A percentile compares a stretch with the other conserved stretches of the same genome.
Evolutionary conservation across 1,140 invertebrate genomes (phyloP).

Genomic region (Diploscapter pachys): DNA sequence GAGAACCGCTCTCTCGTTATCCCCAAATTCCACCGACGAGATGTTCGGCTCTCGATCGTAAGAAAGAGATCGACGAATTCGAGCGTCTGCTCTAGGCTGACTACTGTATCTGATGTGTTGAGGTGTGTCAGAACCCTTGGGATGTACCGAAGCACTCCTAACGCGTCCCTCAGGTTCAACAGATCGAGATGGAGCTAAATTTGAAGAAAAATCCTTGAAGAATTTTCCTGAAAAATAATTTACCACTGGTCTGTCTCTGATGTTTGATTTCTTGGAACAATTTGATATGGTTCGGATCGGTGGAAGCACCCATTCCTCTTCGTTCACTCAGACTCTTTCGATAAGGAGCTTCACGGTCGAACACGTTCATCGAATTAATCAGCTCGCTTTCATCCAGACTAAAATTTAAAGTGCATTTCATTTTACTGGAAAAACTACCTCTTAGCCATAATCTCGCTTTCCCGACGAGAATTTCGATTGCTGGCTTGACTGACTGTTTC

Average conservation of each 20-base stretch:
- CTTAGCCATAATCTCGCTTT: too few species aligned
- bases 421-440: neutral
- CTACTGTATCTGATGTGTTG: conserved; percentile 1
- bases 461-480: too few species aligned
- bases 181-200: too few species aligned
- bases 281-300: conserved; percentile 34
- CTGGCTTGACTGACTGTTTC: neutral
- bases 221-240: neutral
- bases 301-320: conserved; percentile 33
- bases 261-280: conserved; percentile 42
- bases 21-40: neutral
- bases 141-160: too few species aligned
- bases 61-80: conserved; percentile 19
- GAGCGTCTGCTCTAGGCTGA: conserved; percentile 18
- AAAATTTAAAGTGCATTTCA: neutral
- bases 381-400: conserved; percentile 3
- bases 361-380: conserved; percentile 3
- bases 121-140: too few species aligned
- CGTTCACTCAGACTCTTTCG: conserved; percentile 38
- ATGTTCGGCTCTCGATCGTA: conserved; percentile 6
- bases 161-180: too few species aligned
- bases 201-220: too few species aligned
- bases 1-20: neutral
- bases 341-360: conserved; percentile 29
- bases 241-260: conserved; percentile 41